A percentile compares a stretch with the other conserved stretches of the same genome.
These are phyloP conservation scores for Polyploca ridens DNA, from an alignment of 2,888 invertebrate species.

Conservation along the genomic window DNA sequence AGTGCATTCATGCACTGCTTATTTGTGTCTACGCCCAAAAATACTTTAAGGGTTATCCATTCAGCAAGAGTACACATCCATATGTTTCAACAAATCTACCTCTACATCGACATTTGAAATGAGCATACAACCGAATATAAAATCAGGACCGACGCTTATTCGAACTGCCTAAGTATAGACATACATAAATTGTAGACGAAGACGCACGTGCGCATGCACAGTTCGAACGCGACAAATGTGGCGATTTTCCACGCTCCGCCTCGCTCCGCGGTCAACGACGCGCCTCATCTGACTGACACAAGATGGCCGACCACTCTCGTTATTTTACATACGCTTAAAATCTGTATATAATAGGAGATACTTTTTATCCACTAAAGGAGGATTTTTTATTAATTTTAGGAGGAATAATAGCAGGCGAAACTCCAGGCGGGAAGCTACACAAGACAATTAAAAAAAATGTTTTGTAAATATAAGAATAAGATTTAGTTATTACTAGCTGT, in stretches of 20 bases:
- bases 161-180: too few species aligned
- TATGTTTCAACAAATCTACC: not conserved
- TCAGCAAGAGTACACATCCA: not conserved
- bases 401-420: too few species aligned
- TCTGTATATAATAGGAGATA: not conserved
- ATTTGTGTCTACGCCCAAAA: too few species aligned
- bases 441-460: too few species aligned
- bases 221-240: constrained; percentile 15
- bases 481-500: too few species aligned
- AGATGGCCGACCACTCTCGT: constrained; percentile 28
- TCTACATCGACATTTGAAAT: not conserved
- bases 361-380: too few species aligned
- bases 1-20: too few species aligned
- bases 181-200: not conserved
- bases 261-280: constrained; percentile 36
- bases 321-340: constrained; percentile 8
- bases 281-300: constrained; percentile 23
- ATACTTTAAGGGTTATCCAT: not conserved
- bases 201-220: constrained; percentile 9
- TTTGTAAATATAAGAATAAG: too few species aligned
- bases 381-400: too few species aligned
- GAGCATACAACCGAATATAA: not conserved
- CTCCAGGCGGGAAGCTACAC: too few species aligned
- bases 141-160: too few species aligned
- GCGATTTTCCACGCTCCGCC: constrained; percentile 35